Evolutionary conservation across 2,113 vertebrate species (phyloP), one percentile per base, ranked within the genome.

Genomic region (Upupa epops): DNA sequence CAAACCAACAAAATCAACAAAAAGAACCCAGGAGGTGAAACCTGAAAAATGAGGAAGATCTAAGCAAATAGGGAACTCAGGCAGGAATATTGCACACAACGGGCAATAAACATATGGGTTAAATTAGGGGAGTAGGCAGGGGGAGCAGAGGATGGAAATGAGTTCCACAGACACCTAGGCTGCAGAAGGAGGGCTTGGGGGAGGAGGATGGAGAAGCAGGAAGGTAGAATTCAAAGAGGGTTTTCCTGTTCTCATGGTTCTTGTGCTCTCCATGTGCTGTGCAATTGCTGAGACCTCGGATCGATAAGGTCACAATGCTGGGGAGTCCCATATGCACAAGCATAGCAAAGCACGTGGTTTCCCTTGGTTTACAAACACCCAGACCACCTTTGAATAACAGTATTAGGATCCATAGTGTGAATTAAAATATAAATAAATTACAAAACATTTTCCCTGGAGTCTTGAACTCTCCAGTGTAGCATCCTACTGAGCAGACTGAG

Each of bases 101-200:
- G 81, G 69, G 66, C 82, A 96, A 90, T 94, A 95, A 95, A 83
- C 95, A 96, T 94, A 94, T 97, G 97, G 95, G 91, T 95, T 93
- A 96, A 94, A 95, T 97, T 96, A 96, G 29, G 64, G 69, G 69
- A 97, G 86, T 46, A 96, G 70, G 88, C 60, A 76, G 34, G 89
- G 48, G 73, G 89, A 94, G 86, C 65, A 68, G 93, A 97, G 86
- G 64, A 89, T 94, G 78, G 64, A 95, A 97, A 97, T 94, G 91
- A 97, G 79, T 97, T 95, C 94, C 83, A 75, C 95, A 95, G 95
- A 93, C 88, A 95, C 59, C 93, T 93, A 78, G 28, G 58, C 73
- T 70, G 61, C 56, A 87, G 73, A 79, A 90, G 26, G 21, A 90
- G 31, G 36, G 45, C 36, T 83, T 56, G 49, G 75, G 75, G 61